Percentiles rank a stretch among this genome's conserved stretches.
Evolutionary conservation across 2,888 invertebrate species (phyloP).

Genomic region (Coremacera marginata): DNA sequence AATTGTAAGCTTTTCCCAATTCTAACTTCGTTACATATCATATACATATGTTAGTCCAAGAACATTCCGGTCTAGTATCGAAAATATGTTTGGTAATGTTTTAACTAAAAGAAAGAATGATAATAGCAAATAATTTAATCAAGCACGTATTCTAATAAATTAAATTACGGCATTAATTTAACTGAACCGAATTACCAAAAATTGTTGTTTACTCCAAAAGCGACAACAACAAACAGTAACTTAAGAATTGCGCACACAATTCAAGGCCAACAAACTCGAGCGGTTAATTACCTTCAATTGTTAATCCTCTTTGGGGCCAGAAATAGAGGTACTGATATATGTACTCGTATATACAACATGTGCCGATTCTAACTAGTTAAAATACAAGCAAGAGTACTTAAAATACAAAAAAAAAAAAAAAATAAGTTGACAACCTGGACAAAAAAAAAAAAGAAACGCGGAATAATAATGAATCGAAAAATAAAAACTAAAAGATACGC

Average conservation of each 20-base stretch:
- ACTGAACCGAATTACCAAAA: not conserved
- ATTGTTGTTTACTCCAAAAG: not conserved
- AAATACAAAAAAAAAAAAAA: not conserved
- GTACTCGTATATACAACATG: not conserved
- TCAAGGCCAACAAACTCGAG: slow-evolving; percentile 60
- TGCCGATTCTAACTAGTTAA: not conserved
- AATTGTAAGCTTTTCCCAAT: too few relatives aligned
- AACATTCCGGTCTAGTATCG: too few relatives aligned
- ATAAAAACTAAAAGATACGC: not conserved
- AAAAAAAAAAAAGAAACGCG: not conserved
- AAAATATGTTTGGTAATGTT: too few relatives aligned
- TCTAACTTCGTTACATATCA: too few relatives aligned
- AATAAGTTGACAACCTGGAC: not conserved
- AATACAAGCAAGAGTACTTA: not conserved
- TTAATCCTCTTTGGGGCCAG: slow-evolving; percentile 11
- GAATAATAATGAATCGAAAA: not conserved
- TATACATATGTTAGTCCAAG: too few relatives aligned
- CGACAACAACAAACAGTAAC: not conserved
- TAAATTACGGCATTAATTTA: slow-evolving; percentile 12
- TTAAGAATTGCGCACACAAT: slow-evolving; percentile 35
- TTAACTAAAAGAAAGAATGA: too few relatives aligned
- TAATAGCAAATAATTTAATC: too few relatives aligned
- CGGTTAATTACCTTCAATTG: slow-evolving; percentile 60
- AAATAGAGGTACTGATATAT: not conserved
- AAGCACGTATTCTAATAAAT: not conserved